Percentiles rank a stretch among this genome's conserved stretches.
phyloP scores from a whole-genome alignment of 2,113 vertebrate species.

The Clinocottus analis region DNA sequence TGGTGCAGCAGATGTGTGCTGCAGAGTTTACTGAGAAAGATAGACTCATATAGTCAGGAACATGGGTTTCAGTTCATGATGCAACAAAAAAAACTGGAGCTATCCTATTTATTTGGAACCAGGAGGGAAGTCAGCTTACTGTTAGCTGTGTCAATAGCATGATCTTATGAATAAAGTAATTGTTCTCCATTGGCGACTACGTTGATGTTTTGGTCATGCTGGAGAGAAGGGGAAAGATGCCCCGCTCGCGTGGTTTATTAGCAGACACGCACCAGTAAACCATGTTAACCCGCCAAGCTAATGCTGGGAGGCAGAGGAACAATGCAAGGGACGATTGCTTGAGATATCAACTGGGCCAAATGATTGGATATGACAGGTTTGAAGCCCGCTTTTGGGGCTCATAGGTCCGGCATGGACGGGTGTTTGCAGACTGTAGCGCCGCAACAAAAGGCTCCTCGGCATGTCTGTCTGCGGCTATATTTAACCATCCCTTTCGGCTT shows the following conservation, averaged over 20 bases:
- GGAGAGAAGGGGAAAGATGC: conserved; percentile 3
- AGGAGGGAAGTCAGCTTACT: too few relatives aligned
- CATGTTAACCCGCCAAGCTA: conserved; percentile 23
- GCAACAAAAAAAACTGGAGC: background rate
- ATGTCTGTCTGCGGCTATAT: conserved; percentile 15
- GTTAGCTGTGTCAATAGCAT: background rate
- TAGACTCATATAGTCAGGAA: background rate
- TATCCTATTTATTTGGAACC: background rate
- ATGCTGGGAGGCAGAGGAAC: conserved; percentile 55
- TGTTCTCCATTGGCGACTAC: background rate
- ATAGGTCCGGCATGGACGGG: conserved; percentile 29
- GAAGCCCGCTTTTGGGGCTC: conserved; percentile 75
- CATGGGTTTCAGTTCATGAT: background rate
- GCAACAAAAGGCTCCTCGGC: conserved; percentile 49
- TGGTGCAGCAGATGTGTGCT: too few relatives aligned
- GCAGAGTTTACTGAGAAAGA: background rate
- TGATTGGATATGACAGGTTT: conserved; percentile 86
- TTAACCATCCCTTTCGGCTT: conserved; percentile 8
- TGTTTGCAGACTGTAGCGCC: conserved; percentile 43
- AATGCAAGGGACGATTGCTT: conserved; percentile 66
- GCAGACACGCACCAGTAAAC: conserved; percentile 8
- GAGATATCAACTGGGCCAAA: conserved; percentile 82
- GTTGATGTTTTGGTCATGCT: background rate
- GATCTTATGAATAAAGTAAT: background rate
- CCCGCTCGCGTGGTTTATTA: background rate